phyloP scores from a whole-genome alignment of 2,797 vertebrate genomes.

The Phrynocephalus vlangalii region DNA sequence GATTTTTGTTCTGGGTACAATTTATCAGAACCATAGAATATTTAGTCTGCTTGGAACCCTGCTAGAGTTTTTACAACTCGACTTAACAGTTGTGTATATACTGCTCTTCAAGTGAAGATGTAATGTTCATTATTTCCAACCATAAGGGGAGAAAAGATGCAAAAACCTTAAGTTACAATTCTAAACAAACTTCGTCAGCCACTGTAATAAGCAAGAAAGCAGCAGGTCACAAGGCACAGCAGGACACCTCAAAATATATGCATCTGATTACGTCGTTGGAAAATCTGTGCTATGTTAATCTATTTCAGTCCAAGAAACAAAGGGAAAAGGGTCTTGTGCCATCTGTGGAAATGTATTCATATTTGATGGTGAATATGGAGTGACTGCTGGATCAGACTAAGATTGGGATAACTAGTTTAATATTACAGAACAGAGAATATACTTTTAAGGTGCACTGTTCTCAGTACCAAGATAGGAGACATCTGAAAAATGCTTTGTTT shows the following conservation, averaged over 20 bases:
- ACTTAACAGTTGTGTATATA: not conserved
- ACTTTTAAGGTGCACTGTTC: constrained; percentile 11
- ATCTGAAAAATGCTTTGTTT: constrained; percentile 36
- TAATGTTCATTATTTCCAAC: not conserved
- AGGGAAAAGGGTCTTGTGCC: too few species aligned
- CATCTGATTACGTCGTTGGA: not conserved
- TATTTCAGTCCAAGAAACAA: too few species aligned
- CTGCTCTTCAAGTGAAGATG: not conserved
- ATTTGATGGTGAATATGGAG: not conserved
- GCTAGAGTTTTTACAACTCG: not conserved
- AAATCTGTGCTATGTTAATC: not conserved
- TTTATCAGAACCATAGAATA: not conserved
- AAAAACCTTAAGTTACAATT: not conserved
- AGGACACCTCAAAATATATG: not conserved
- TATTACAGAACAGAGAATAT: not conserved
- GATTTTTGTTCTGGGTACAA: not conserved
- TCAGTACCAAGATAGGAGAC: constrained; percentile 37
- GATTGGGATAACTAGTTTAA: not conserved
- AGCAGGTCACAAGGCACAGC: not conserved
- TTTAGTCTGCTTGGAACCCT: not conserved
- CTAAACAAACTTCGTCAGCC: not conserved
- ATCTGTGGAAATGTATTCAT: not conserved
- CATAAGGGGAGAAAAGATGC: not conserved
- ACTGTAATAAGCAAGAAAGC: not conserved
- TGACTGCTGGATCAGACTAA: not conserved